Base-by-base conservation (phyloP, 2,113 vertebrate genomes). In the Orientallactaga bullata region DNA sequence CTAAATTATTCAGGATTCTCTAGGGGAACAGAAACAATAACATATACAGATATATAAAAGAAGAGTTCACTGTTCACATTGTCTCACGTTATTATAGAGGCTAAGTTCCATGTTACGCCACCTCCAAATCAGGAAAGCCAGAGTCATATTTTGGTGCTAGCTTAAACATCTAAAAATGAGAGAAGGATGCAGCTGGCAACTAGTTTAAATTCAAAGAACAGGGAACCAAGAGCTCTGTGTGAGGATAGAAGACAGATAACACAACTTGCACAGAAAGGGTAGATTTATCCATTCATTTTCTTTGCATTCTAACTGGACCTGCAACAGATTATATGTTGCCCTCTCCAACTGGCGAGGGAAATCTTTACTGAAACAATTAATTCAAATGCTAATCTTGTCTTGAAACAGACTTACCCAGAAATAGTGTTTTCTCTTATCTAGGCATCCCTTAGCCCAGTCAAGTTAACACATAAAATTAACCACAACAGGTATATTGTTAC, bases 361-460 rank as follows among this genome's bases (percentile, higher is more conserved):
- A 30, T 71, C 18, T 61, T 77, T 28, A 8, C 60, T 78, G 37
- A 51, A 6, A 30, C 32, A 61, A 37, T 30, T 61, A 26, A 88
- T 30, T 60, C 23, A n/a, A 68, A 83, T 26, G 69, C 85, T 83
- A 66, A 81, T 60, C 71, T 66, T 47, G 42, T 88, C 68, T 35
- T 18, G 35, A 80, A 61, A 21, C 8, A 37, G 58, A 74, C 32
- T 28, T 23, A 58, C 26, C n/a, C 72, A 77, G 72, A 91, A 60
- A 55, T n/a, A 58, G 55, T 20, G 61, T 77, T 60, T 91, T 58
- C 21, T 30, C 32, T 47, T 90, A 15, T 76, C 24, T 81, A 13
- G 17, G 15, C 47, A 81, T 76, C 35, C 2, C 0, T 80, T 81
- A 47, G 60, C 13, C 18, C 47, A 74, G 51, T 55, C 55, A 55